A percentile compares a stretch with the other conserved stretches of the same genome.
Evolutionary conservation across 2,797 vertebrate genomes (phyloP).

Genomic region (Mallotus villosus): DNA sequence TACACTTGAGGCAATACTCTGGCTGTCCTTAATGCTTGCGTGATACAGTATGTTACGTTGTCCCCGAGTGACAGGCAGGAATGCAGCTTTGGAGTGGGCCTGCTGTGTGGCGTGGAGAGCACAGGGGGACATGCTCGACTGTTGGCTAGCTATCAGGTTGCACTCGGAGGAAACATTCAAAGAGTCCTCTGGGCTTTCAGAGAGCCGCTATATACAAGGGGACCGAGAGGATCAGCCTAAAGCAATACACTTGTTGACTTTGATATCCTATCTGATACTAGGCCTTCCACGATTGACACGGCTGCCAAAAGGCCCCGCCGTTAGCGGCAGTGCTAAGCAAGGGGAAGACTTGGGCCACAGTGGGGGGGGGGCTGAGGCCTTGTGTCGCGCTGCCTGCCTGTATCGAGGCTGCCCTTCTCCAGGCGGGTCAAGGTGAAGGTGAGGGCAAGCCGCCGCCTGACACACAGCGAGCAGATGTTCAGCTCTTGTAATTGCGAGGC

Average conservation of each 20-base stretch:
- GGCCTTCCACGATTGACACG: slow-evolving; percentile 80
- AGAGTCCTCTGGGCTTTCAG: slow-evolving; percentile 61
- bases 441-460: slow-evolving; percentile 50
- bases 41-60: slow-evolving; percentile 38
- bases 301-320: slow-evolving; percentile 72
- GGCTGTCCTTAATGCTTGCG: neutral
- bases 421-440: slow-evolving; percentile 76
- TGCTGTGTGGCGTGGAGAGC: slow-evolving; percentile 65
- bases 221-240: slow-evolving; percentile 78
- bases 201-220: slow-evolving; percentile 62
- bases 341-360: slow-evolving; percentile 63
- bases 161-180: slow-evolving; percentile 59
- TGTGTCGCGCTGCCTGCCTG: neutral
- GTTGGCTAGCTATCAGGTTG: slow-evolving; percentile 66
- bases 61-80: slow-evolving; percentile 55
- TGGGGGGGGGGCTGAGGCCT: slow-evolving; percentile 59
- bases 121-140: slow-evolving; percentile 58
- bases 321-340: slow-evolving; percentile 67
- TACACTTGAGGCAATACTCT: neutral
- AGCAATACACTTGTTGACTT: slow-evolving; percentile 80
- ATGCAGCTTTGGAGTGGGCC: slow-evolving; percentile 55
- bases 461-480: slow-evolving; percentile 85
- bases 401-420: slow-evolving; percentile 15
- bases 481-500: slow-evolving; percentile 77
- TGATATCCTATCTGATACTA: slow-evolving; percentile 81